Base-by-base conservation (phyloP, 2,797 vertebrate genomes). In the Thalassophryne amazonica region DNA sequence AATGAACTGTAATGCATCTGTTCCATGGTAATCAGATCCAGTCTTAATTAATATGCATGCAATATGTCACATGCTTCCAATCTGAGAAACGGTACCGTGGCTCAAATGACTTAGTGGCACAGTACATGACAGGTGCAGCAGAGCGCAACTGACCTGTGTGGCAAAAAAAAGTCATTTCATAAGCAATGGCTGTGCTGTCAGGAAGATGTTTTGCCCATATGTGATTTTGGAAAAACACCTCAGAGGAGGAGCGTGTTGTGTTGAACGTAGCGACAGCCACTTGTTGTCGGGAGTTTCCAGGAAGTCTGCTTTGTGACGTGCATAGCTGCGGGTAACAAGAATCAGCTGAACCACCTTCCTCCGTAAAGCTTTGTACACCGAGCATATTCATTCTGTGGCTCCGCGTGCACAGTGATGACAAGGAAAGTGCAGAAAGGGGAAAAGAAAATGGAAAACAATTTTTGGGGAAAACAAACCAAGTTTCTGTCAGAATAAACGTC, bases 71-170 rank as follows among this genome's bases (percentile, higher is more conserved):
- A 68, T 80, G 68, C 20, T 59, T 40, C 29, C 28, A 39, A 59
- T 51, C 57, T 52, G 42, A 33, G 60, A 54, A 38, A 60, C 51
- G 51, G 74, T 61, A 55, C 71, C 76, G 50, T 30, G 18, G 27
- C 46, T 75, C 46, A n/a, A 31, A 54, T 51, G 49, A 20, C 42
- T 56, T 28, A 13, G 40, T 52, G 50, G 7, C 15, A 11, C 39
- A 66, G 63, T 56, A 73, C 75, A 69, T 62, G 80, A 76, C 78
- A 58, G 61, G 55, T 74, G 75, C 69, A 78, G 61, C 56, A 10
- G 61, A 62, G 76, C 63, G 42, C 32, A 67, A 74, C 66, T 47
- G 18, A 75, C 52, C 55, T 36, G 42, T 40, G 29, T 42, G 69
- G 57, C 67, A 49, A 19, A 36, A 53, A 43, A 40, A n/a, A n/a